phyloP scores from a whole-genome alignment of 2,888 invertebrate species.

The Cosmia pyralina region DNA sequence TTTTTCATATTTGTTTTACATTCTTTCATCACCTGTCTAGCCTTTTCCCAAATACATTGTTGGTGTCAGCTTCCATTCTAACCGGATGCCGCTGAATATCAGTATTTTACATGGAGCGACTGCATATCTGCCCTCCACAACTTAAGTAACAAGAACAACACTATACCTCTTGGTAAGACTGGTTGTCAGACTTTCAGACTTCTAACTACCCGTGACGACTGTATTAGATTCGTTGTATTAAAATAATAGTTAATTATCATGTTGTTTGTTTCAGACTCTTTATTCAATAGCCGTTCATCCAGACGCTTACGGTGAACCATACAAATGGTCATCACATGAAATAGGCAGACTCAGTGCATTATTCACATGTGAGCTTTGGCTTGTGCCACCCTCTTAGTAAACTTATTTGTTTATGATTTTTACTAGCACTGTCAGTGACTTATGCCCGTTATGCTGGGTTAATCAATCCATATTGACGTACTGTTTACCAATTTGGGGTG shows the following conservation, averaged over 20 bases:
- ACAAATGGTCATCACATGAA: constrained; percentile 85
- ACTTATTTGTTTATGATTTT: constrained; percentile 9
- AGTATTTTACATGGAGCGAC: not conserved
- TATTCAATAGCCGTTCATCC: constrained; percentile 80
- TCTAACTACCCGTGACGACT: not conserved
- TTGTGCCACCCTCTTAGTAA: not conserved
- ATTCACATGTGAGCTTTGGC: constrained; percentile 76
- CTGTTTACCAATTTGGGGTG: too few species aligned
- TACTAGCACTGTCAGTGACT: not conserved
- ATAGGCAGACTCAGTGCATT: constrained; percentile 76
- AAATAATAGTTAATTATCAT: not conserved
- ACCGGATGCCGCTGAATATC: not conserved
- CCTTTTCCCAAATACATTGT: not conserved
- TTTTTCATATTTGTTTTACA: not conserved
- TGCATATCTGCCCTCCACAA: too few species aligned
- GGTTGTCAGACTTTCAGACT: not conserved
- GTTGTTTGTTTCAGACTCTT: constrained; percentile 75
- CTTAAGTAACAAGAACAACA: not conserved
- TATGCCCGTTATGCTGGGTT: too few species aligned
- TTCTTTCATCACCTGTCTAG: not conserved
- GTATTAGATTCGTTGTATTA: not conserved
- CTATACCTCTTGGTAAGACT: not conserved
- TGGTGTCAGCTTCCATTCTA: not conserved
- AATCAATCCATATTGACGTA: too few species aligned
- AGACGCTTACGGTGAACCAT: constrained; percentile 82